Evolutionary conservation across 2,797 vertebrate species (phyloP), one percentile per base, ranked within the genome.

Genomic region (Sebastes elongatus): DNA sequence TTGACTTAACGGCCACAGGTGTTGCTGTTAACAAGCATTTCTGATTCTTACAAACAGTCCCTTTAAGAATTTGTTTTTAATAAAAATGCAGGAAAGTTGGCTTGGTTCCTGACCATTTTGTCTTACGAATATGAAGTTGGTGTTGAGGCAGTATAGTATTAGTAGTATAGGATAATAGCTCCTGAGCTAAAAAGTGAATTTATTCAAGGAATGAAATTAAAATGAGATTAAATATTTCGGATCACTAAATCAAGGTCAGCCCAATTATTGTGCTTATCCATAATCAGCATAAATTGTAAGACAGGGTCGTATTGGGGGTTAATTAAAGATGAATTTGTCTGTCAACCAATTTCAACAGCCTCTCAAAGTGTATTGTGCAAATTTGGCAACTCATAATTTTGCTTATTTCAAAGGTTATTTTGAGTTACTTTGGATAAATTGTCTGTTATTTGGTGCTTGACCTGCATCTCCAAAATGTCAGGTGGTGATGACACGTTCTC

Each of bases 311-410:
- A 30, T 42, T 38, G 2, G 23, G 61, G 35, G 27, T 71, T 42
- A 70, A 66, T 78, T 32, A 57, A 74, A 62, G 27, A 81, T 60
- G 13, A 38, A 61, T 71, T 64, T 62, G 33, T 67, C 25, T 28
- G 25, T 76, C 33, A 32, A 10, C 27, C 13, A 20, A 35, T 32
- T 22, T 77, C 1, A 68, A 61, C 11, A 71, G 8, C 28, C 52
- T 52, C 20, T 42, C 5, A 10, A 20, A n/a, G 13, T 62, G 62
- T 49, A 18, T 61, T 52, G 10, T 42, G 25, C 18, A 61, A 16
- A 28, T 46, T 57, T 57, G 6, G 57, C 23, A 52, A 32, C 53
- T 35, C 20, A 7, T 60, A n/a, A 63, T 76, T 68, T 46, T 10
- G 30, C 20, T 53, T 4, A 27, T 52, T 63, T 22, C 32, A 73